phyloP scores from a whole-genome alignment of 1,140 invertebrate genomes.

The Asobara japonica region DNA sequence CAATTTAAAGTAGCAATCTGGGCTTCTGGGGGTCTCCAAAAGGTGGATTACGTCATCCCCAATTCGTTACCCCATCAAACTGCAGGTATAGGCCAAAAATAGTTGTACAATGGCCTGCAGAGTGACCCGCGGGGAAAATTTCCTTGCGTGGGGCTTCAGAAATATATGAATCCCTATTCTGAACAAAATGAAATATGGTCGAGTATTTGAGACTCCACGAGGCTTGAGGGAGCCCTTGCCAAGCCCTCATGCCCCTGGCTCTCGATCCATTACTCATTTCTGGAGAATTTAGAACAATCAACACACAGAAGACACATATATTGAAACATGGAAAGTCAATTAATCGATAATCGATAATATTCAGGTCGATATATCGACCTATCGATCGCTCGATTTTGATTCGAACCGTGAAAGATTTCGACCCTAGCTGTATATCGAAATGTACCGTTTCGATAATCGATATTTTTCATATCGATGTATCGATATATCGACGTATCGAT shows the following conservation, averaged over 20 bases:
- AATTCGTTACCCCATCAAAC: slow-evolving; percentile 4
- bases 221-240: background rate
- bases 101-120: background rate
- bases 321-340: no score
- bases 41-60: background rate
- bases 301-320: no score
- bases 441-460: no score
- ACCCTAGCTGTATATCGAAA: no score
- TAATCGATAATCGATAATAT: no score
- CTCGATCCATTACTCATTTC: background rate
- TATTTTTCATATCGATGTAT: no score
- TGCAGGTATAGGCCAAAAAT: background rate
- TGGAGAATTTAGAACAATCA: background rate
- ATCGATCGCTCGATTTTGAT: no score
- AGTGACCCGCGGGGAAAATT: background rate
- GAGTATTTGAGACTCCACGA: background rate
- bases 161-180: background rate
- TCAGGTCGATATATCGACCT: no score
- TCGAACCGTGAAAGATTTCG: no score
- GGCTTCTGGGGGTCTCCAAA: background rate
- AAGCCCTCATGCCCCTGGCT: background rate
- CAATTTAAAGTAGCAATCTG: background rate
- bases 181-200: background rate
- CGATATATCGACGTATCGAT: no score
- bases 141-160: background rate